phyloP scores from a whole-genome alignment of 2,797 vertebrate species.

The Sus cebifrons region DNA sequence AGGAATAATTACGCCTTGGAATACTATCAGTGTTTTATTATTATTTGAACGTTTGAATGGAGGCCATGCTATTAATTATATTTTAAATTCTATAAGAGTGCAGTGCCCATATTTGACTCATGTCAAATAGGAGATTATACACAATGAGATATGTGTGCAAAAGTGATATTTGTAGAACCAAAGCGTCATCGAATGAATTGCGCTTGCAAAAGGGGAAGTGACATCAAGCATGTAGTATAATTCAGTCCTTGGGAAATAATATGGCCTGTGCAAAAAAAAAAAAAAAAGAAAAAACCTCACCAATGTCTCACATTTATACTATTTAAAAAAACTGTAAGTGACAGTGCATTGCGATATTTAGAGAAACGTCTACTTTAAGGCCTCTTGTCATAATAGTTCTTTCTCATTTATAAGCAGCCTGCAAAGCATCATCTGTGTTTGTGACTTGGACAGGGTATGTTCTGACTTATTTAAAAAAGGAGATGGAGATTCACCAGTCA shows the following conservation, averaged over 20 bases:
- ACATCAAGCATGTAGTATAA: not conserved
- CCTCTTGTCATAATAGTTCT: not conserved
- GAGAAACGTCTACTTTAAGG: not conserved
- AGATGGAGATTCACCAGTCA: constrained; percentile 61
- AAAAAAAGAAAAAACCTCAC: not conserved
- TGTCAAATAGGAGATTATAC: not conserved
- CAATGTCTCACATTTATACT: not conserved
- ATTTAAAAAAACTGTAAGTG: not conserved
- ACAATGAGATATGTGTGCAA: not conserved
- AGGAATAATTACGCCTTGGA: not conserved
- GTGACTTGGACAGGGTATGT: not conserved
- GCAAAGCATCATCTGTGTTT: not conserved
- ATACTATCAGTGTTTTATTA: not conserved
- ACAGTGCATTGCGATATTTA: not conserved
- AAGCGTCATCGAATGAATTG: not conserved
- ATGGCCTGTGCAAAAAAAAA: too few species aligned
- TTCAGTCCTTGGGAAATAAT: not conserved
- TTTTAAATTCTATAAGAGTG: too few species aligned
- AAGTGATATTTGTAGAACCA: not conserved
- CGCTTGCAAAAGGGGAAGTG: not conserved
- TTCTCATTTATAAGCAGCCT: not conserved
- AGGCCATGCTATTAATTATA: not conserved
- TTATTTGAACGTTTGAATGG: not conserved
- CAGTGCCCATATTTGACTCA: not conserved
- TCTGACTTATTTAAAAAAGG: constrained; percentile 56